A percentile compares a stretch with the other conserved stretches of the same genome.
phyloP scores from a whole-genome alignment of 2,113 vertebrate species.

The Onychorhynchus coronatus region DNA sequence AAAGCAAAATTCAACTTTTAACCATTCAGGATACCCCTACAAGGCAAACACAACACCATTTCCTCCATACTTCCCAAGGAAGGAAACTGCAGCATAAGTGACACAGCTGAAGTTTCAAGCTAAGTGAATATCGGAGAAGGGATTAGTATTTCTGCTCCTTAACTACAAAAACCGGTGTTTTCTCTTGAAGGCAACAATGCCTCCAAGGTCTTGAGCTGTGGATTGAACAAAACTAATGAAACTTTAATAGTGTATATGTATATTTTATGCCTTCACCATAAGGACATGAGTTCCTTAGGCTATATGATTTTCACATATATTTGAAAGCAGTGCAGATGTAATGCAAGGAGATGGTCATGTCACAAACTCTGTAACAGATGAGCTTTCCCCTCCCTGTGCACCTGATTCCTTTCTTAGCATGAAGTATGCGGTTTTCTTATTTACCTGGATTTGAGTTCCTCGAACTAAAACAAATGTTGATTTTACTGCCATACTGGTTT shows the following conservation, averaged over 20 bases:
- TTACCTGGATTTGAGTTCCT: neutral
- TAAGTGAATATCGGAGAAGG: neutral
- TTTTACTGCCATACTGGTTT: neutral
- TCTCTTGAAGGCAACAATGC: conserved; percentile 18
- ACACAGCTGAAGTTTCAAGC: neutral
- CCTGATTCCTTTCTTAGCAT: neutral
- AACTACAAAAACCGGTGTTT: neutral
- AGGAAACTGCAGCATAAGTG: neutral
- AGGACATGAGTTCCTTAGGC: conserved; percentile 25
- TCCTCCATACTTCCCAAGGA: neutral
- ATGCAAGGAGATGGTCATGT: neutral
- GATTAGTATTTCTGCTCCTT: neutral
- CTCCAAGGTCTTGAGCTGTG: conserved; percentile 15
- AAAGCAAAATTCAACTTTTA: neutral
- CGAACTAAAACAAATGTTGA: neutral
- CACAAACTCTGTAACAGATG: neutral
- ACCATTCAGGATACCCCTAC: neutral
- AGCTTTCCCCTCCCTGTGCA: neutral
- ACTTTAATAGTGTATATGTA: conserved; percentile 46
- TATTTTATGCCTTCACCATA: conserved; percentile 46
- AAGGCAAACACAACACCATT: neutral
- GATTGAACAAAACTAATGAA: conserved; percentile 48
- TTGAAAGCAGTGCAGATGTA: neutral
- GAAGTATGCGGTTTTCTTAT: neutral
- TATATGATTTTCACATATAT: neutral